Evolutionary conservation across 2,797 vertebrate genomes (phyloP), one percentile per base, ranked within the genome.

Genomic region (Halcyon chelicuti): DNA sequence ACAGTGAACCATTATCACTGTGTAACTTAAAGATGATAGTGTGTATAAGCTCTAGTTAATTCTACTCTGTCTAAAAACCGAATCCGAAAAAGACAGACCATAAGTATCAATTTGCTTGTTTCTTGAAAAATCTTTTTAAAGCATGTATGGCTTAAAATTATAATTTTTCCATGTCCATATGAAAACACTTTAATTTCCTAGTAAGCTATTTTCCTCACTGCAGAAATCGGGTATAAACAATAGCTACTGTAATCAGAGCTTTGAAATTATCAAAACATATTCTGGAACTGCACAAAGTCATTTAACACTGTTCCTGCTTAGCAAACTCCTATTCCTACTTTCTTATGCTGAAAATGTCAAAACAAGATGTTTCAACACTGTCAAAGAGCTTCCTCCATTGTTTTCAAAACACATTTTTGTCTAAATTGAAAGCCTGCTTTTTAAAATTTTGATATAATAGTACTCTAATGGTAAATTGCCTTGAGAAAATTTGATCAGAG

Each of bases 351-450:
- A 75, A 94, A 93, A 90, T 90, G 94, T 95, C 96, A 96, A 96
- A 97, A 93, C 74, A 93, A 93, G 86, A 20, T 33, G 62, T 92
- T 96, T 92, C 70, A 94, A 84, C 18, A 20, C 52, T 79, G 73
- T 73, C 51, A 84, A 62, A 94, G 66, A 90, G 35, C n/a, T 88
- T 95, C 92, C 58, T 63, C 74, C 80, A 72, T n/a, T 95, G 86
- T 96, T 97, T 97, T 77, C 85, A 91, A 95, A 94, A 93, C 70
- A 91, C 49, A 35, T 39, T 78, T 90, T 94, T 92, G 25, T 75
- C 73, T 90, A 70, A 95, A 86, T 90, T 78, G 73, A 86, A 86
- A 91, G 21, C 16, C 9, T 54, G 5, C 61, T 91, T 86, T 77
- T 75, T 5, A 72, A 86, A 87, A 29, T 40, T 33, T 83, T 77